Percentiles rank a stretch among this genome's conserved stretches.
These are phyloP conservation scores for Beroe forskalii DNA, from an alignment of 37 sponge, comb jelly and placozoan species.

Conservation along the genomic window DNA sequence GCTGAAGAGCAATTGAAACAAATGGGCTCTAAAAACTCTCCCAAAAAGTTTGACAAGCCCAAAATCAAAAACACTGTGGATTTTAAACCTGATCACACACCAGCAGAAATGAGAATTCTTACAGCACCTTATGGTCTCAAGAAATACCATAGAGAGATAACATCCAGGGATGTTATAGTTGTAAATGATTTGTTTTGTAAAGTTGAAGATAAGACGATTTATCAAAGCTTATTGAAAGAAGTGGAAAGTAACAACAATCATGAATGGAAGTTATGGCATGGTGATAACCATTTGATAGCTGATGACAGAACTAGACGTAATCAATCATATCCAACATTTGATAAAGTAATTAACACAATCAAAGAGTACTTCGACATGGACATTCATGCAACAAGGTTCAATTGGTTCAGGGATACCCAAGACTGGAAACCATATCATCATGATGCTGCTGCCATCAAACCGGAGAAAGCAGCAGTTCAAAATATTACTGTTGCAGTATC, in stretches of 20 bases:
- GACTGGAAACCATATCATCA: slow-evolving; percentile 65
- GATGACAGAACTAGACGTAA: slow-evolving; percentile 31
- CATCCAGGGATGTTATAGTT: slow-evolving; percentile 55
- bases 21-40: neutral
- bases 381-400: slow-evolving; percentile 40
- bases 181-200: slow-evolving; percentile 39
- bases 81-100: slow-evolving; percentile 61
- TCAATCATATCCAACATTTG: slow-evolving; percentile 59
- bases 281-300: slow-evolving; percentile 62
- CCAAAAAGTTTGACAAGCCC: neutral
- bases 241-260: slow-evolving; percentile 36
- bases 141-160: slow-evolving; percentile 38
- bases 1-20: slow-evolving; percentile 23
- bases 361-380: slow-evolving; percentile 45
- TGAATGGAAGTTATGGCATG: slow-evolving; percentile 64
- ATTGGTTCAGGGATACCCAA: slow-evolving; percentile 50
- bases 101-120: slow-evolving; percentile 52
- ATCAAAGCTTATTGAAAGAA: slow-evolving; percentile 27
- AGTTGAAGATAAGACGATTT: slow-evolving; percentile 39
- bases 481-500: slow-evolving; percentile 55
- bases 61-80: slow-evolving; percentile 52
- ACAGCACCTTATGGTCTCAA: neutral
- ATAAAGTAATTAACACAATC: slow-evolving; percentile 16
- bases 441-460: slow-evolving; percentile 63
- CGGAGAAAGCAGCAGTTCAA: slow-evolving; percentile 63